These are phyloP conservation scores for Synchiropus splendidus DNA, from an alignment of 2,113 vertebrate species.

Conservation along the genomic window DNA sequence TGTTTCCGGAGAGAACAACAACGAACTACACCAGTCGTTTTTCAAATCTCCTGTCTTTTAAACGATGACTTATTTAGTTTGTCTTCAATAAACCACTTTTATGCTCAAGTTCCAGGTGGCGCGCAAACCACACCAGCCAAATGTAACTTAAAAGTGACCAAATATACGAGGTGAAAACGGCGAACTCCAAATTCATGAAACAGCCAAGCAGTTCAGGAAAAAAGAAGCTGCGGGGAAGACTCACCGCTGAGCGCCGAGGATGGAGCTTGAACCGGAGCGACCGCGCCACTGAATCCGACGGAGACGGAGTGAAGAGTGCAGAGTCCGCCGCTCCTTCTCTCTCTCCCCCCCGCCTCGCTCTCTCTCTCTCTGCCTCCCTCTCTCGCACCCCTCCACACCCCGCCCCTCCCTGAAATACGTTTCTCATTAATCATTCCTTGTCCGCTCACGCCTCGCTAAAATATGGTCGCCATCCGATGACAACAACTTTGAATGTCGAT, in stretches of 20 bases:
- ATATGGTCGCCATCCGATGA: no score
- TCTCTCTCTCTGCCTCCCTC: background rate
- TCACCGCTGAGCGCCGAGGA: conserved; percentile 21
- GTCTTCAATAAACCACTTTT: no score
- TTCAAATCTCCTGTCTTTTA: no score
- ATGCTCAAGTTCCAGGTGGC: no score
- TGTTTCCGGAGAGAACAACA: no score
- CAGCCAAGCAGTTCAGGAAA: background rate
- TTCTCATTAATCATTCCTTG: background rate
- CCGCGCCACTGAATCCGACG: background rate
- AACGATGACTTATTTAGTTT: no score
- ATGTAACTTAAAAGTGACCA: no score
- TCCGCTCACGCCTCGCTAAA: background rate
- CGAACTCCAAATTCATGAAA: no score
- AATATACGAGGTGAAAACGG: no score
- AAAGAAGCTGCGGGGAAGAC: conserved; percentile 3
- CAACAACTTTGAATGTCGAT: no score
- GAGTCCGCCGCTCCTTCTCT: background rate
- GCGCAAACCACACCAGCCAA: no score
- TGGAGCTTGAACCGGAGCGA: background rate
- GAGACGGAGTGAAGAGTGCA: conserved; percentile 3
- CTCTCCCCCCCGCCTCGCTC: background rate
- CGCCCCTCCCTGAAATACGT: background rate
- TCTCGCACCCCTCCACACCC: background rate
- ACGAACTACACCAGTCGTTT: no score